Evolutionary conservation across 35 echinoderm and acorn worm genomes (phyloP).

Genomic region (Anneissia japonica): DNA sequence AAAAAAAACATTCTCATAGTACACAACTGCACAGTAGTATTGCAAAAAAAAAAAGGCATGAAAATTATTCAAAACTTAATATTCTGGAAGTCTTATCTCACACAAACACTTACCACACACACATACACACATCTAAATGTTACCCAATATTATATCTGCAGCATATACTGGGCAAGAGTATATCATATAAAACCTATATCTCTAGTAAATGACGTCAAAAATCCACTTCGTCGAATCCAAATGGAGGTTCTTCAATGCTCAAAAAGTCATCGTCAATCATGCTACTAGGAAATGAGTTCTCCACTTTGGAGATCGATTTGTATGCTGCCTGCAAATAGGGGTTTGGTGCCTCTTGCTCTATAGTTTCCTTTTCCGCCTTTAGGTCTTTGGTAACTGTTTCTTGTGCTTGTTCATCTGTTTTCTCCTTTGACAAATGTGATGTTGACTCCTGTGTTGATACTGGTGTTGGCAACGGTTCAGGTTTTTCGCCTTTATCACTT

Average conservation of each 20-base stretch:
- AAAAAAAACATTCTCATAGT: not conserved
- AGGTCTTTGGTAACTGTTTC: conserved; percentile 23
- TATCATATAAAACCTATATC: not conserved
- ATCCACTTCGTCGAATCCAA: not conserved
- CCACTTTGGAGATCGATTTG: not conserved
- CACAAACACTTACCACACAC: not conserved
- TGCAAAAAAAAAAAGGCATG: not conserved
- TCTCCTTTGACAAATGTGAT: too few relatives aligned
- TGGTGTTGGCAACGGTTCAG: not conserved
- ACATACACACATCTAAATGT: not conserved
- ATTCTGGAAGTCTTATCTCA: not conserved
- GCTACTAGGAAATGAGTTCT: not conserved
- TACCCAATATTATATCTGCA: not conserved
- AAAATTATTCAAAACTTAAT: too few relatives aligned
- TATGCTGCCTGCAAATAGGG: not conserved
- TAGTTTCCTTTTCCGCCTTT: conserved; percentile 17
- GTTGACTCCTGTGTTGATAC: not conserved
- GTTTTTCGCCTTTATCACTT: not conserved
- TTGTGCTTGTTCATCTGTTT: conserved; percentile 1
- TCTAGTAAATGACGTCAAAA: not conserved
- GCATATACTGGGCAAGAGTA: not conserved
- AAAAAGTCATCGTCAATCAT: not conserved
- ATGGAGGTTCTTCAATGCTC: not conserved
- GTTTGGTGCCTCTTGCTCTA: too few relatives aligned
- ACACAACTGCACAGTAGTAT: not conserved